A percentile compares a stretch with the other conserved stretches of the same genome.
These are phyloP conservation scores for Argentina silus DNA, from an alignment of 2,797 vertebrate genomes.

Conservation along the genomic window DNA sequence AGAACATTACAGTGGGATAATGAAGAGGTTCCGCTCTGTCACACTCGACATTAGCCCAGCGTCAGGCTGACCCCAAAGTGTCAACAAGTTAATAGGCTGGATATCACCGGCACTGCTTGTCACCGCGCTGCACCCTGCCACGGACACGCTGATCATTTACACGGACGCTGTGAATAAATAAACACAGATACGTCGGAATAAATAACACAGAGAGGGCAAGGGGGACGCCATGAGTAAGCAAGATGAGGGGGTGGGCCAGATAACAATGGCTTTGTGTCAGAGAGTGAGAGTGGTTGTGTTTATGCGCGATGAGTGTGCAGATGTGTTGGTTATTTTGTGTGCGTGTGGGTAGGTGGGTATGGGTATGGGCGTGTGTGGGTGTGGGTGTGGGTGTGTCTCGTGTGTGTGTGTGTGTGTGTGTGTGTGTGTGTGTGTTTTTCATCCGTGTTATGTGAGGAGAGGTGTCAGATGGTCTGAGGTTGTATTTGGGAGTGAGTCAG, in stretches of 20 bases:
- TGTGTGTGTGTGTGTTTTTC: background rate
- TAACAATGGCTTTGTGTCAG: background rate
- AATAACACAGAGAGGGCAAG: conserved; percentile 35
- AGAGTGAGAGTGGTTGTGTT: background rate
- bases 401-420: background rate
- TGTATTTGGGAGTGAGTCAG: background rate
- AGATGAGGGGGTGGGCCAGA: background rate
- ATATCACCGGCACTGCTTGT: conserved; percentile 65
- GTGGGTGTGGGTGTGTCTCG: background rate
- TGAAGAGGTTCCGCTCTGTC: conserved; percentile 82
- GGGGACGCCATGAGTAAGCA: background rate
- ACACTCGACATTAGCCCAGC: conserved; percentile 79
- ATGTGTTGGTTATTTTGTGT: background rate
- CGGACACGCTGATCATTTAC: conserved; percentile 69
- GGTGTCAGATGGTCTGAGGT: background rate
- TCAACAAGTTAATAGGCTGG: conserved; percentile 81
- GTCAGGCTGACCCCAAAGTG: conserved; percentile 78
- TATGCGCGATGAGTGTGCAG: background rate
- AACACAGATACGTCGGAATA: conserved; percentile 53
- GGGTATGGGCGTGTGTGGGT: background rate
- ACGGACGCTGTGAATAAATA: conserved; percentile 61
- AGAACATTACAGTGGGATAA: conserved; percentile 77
- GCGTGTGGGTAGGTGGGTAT: background rate
- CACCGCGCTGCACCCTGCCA: conserved; percentile 61
- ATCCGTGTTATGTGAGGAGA: background rate